Evolutionary conservation across 2,797 vertebrate genomes (phyloP).

Genomic region (Hippopotamyrus pictus): DNA sequence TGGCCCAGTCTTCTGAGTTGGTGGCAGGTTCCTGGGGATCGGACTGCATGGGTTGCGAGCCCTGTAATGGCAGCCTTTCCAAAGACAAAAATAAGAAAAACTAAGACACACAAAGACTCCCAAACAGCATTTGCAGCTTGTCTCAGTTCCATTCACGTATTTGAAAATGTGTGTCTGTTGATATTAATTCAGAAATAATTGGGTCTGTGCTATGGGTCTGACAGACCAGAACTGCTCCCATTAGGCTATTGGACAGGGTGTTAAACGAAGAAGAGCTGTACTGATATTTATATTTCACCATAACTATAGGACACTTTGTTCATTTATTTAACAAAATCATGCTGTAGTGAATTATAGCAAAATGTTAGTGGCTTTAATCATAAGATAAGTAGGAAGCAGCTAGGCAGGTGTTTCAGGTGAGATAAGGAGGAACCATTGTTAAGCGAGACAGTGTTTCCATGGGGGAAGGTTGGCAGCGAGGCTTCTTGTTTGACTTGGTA

Average conservation of each 20-base stretch:
- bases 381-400: constrained; percentile 65
- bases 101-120: not conserved
- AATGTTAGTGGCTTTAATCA: constrained; percentile 65
- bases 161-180: constrained; percentile 5
- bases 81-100: not conserved
- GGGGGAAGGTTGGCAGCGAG: constrained; percentile 56
- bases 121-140: not conserved
- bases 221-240: constrained; percentile 30
- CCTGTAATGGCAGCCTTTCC: not conserved
- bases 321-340: not conserved
- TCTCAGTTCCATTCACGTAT: not conserved
- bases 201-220: not conserved
- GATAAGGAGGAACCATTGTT: constrained; percentile 65
- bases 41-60: not conserved
- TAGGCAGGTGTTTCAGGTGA: constrained; percentile 67
- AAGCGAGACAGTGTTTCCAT: constrained; percentile 51
- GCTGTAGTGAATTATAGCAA: constrained; percentile 24
- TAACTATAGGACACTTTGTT: not conserved
- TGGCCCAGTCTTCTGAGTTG: not conserved
- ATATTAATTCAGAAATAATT: constrained; percentile 28
- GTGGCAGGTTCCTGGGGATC: not conserved
- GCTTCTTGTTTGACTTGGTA: constrained; percentile 58
- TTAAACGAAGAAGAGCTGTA: not conserved
- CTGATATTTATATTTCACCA: constrained; percentile 15
- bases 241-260: not conserved